Percentiles rank a stretch among this genome's conserved stretches.
Conservation (phyloP, 2,113 vertebrate species). For the Aleadryas rufinucha region DNA sequence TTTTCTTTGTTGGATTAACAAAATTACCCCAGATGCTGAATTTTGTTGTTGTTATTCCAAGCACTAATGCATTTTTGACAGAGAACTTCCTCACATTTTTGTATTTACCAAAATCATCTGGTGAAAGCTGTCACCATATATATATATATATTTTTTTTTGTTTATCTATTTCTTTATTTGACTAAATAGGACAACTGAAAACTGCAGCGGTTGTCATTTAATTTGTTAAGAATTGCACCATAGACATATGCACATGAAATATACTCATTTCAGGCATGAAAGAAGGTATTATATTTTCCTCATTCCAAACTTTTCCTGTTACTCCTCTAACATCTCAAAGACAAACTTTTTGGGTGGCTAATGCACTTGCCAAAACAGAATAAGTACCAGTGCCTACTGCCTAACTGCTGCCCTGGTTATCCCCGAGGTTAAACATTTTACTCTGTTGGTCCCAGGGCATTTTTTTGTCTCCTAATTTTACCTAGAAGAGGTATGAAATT, state of each 20-base stretch:
- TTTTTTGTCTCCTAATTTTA: neutral
- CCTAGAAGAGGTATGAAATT: neutral
- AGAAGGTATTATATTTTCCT: neutral
- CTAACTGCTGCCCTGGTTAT: neutral
- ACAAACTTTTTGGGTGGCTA: neutral
- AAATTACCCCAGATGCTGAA: neutral
- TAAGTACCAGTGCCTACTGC: neutral
- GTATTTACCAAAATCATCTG: neutral
- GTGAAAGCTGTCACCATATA: neutral
- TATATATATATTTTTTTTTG: neutral
- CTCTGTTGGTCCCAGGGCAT: neutral
- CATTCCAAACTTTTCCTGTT: neutral
- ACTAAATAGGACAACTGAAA: neutral
- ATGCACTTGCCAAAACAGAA: neutral
- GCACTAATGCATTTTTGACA: neutral
- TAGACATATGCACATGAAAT: neutral
- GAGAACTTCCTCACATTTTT: neutral
- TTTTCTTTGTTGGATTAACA: neutral
- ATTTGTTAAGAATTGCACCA: neutral
- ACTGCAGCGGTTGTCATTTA: neutral
- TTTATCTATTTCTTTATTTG: neutral
- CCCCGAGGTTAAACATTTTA: neutral
- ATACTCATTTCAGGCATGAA: rapidly evolving
- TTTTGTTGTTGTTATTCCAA: neutral
- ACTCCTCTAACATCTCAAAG: neutral